Evolutionary conservation across 1,140 invertebrate genomes (phyloP).

Genomic region (Papilio aristodemus): DNA sequence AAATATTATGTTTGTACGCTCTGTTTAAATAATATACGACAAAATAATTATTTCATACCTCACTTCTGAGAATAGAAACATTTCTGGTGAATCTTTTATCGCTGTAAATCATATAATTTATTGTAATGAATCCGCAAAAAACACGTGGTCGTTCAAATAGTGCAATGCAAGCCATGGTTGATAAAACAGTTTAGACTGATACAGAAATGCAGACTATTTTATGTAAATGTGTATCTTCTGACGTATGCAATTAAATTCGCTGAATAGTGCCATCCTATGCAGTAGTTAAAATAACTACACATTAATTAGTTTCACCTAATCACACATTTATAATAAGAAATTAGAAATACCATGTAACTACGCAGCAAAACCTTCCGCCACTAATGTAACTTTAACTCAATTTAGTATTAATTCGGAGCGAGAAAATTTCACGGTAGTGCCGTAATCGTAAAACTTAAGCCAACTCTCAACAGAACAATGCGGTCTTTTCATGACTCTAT

Average conservation of each 20-base stretch:
- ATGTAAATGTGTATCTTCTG: too few species aligned
- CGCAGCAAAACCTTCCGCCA: background rate
- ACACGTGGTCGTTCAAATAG: background rate
- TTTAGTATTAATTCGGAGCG: background rate
- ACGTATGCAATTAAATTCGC: too few species aligned
- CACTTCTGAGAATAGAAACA: background rate
- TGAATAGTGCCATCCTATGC: too few species aligned
- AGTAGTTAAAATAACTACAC: too few species aligned
- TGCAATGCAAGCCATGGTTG: too few species aligned
- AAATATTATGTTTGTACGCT: background rate
- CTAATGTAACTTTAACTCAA: background rate
- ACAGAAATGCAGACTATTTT: too few species aligned
- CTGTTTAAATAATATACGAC: background rate
- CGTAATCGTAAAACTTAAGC: background rate
- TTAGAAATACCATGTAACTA: too few species aligned
- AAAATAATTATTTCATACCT: slow-evolving; percentile 3
- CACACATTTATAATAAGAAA: too few species aligned
- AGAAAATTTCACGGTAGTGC: background rate
- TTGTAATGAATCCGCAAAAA: background rate
- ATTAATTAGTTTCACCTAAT: too few species aligned
- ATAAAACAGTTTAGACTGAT: too few species aligned
- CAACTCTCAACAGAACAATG: background rate
- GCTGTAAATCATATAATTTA: background rate
- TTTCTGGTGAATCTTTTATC: background rate
- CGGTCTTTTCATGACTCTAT: background rate